Percentiles rank a stretch among this genome's conserved stretches.
phyloP scores from a whole-genome alignment of 1,140 invertebrate genomes.

The Drosophila arawakana region DNA sequence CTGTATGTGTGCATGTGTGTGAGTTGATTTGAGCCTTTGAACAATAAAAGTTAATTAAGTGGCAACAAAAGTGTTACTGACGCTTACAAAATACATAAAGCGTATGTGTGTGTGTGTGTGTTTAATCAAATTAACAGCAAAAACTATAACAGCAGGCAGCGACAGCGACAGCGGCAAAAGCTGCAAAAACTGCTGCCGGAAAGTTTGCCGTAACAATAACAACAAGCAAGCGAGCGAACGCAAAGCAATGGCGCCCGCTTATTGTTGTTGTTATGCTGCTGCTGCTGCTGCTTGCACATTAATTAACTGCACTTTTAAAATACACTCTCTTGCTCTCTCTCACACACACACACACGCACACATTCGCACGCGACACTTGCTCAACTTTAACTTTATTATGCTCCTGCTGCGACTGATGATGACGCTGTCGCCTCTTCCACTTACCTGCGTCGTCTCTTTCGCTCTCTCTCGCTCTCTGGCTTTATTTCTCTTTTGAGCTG shows the following conservation, averaged over 20 bases:
- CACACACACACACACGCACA: not conserved
- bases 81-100: constrained; percentile 45
- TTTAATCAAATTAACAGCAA: constrained; percentile 44
- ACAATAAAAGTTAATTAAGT: constrained; percentile 75
- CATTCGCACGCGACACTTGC: constrained; percentile 15
- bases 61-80: constrained; percentile 31
- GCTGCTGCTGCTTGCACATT: constrained; percentile 18
- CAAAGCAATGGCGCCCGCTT: not conserved
- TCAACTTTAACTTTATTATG: constrained; percentile 44
- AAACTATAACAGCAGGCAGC: constrained; percentile 1
- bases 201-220: constrained; percentile 26
- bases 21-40: constrained; percentile 19
- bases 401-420: constrained; percentile 16
- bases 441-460: constrained; percentile 29
- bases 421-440: constrained; percentile 20
- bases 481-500: constrained; percentile 19
- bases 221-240: constrained; percentile 4
- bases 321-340: constrained; percentile 8
- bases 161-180: not conserved
- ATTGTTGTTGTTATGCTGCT: constrained; percentile 4
- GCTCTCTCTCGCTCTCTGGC: constrained; percentile 1
- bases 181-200: constrained; percentile 21
- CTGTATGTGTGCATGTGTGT: not conserved
- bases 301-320: constrained; percentile 50
- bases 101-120: constrained; percentile 7